Conservation (phyloP, 1,140 invertebrate genomes). For the Platyscapa corneri region DNA sequence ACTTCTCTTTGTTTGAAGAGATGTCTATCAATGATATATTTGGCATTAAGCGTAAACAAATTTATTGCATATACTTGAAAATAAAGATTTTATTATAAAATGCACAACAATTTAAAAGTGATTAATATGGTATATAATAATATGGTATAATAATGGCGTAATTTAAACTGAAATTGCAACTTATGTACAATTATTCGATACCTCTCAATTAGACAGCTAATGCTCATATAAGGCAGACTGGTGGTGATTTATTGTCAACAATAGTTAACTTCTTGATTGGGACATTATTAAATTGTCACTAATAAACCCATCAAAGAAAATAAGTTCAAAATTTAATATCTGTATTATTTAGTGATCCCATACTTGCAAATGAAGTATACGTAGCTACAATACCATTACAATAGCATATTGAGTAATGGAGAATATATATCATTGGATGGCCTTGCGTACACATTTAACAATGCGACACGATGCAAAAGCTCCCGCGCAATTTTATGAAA, state of each 20-base stretch:
- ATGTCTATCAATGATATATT: too few species aligned
- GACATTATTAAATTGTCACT: not conserved
- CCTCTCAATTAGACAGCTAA: too few species aligned
- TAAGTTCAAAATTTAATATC: not conserved
- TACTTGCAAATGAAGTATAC: not conserved
- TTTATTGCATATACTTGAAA: too few species aligned
- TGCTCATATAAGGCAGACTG: not conserved
- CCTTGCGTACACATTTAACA: not conserved
- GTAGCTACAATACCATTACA: slow-evolving; percentile 22
- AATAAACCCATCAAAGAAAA: not conserved
- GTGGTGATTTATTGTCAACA: not conserved
- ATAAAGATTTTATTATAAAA: not conserved
- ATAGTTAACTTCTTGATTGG: not conserved
- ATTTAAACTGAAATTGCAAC: too few species aligned
- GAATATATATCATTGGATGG: not conserved
- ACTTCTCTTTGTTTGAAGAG: too few species aligned
- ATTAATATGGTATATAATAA: not conserved
- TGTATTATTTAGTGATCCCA: too few species aligned
- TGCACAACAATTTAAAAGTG: not conserved
- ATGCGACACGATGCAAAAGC: not conserved
- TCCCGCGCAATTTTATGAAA: not conserved
- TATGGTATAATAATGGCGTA: too few species aligned
- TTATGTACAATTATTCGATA: too few species aligned
- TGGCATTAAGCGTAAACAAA: too few species aligned
- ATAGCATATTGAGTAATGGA: slow-evolving; percentile 36